Evolutionary conservation across 2,113 vertebrate species (phyloP).

Genomic region (Halichoerus grypus): DNA sequence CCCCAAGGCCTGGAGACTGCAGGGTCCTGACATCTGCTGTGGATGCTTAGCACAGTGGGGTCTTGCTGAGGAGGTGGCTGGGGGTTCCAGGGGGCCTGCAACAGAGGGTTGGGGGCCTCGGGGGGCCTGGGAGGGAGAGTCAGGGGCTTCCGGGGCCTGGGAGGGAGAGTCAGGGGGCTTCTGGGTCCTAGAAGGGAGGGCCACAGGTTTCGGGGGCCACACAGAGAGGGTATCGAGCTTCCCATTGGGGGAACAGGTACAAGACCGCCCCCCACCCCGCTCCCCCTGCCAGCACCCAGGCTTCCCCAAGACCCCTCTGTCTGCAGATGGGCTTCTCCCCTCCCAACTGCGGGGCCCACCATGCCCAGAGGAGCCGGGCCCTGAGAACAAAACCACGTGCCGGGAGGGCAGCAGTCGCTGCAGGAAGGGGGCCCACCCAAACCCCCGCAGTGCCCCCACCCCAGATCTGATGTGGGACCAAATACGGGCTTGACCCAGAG

Average conservation of each 20-base stretch:
- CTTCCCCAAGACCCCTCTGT: neutral
- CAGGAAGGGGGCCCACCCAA: too few species aligned
- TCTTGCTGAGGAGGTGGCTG: neutral
- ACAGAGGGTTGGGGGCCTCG: too few species aligned
- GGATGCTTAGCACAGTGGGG: neutral
- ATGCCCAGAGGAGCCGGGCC: too few species aligned
- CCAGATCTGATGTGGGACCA: rapidly evolving
- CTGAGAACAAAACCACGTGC: neutral
- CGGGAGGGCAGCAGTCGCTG: rapidly evolving
- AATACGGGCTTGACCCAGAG: neutral
- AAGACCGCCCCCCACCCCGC: neutral
- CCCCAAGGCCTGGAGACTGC: neutral
- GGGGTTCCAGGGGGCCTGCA: neutral
- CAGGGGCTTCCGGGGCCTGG: neutral
- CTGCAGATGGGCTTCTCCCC: neutral
- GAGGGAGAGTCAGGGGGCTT: neutral
- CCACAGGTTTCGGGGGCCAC: too few species aligned
- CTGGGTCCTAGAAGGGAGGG: too few species aligned
- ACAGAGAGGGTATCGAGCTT: neutral
- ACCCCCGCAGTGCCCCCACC: neutral
- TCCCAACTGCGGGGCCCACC: too few species aligned
- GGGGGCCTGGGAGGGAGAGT: neutral
- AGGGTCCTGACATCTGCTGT: neutral
- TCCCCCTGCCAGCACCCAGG: too few species aligned
- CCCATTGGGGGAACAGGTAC: neutral